Evolutionary conservation across 2,888 invertebrate species (phyloP).

Genomic region (Morinoia aosen): DNA sequence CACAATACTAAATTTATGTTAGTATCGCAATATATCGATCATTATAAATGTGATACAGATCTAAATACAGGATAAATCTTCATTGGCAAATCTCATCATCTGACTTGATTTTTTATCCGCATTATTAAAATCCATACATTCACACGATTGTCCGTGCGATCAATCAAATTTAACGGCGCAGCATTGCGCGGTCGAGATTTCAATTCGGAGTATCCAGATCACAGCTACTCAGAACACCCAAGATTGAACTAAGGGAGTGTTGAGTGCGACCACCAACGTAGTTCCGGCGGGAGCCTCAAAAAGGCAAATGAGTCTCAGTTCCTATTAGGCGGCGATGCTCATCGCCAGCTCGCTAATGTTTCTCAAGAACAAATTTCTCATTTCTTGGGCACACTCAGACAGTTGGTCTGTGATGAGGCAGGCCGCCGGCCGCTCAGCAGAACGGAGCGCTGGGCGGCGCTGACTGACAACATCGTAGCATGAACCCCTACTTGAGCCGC

Average conservation of each 20-base stretch:
- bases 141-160: background rate
- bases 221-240: background rate
- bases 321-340: constrained; percentile 31
- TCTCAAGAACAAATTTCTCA: constrained; percentile 29
- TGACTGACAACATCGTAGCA: constrained; percentile 38
- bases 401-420: background rate
- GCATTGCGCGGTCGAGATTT: background rate
- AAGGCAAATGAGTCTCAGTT: background rate
- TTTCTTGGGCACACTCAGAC: constrained; percentile 1
- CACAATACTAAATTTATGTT: background rate
- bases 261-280: constrained; percentile 7
- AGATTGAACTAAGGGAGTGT: background rate
- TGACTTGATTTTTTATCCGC: background rate
- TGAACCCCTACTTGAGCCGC: constrained; percentile 31
- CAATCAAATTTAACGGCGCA: background rate
- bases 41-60: background rate
- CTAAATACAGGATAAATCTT: background rate
- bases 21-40: background rate
- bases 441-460: constrained; percentile 7
- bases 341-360: constrained; percentile 15
- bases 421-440: background rate
- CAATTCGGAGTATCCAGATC: background rate
- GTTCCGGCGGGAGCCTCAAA: constrained; percentile 20
- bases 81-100: background rate
- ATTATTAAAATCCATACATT: background rate